A percentile compares a stretch with the other conserved stretches of the same genome.
These are phyloP conservation scores for Nipponia nippon DNA, from an alignment of 2,113 vertebrate genomes.

Conservation along the genomic window DNA sequence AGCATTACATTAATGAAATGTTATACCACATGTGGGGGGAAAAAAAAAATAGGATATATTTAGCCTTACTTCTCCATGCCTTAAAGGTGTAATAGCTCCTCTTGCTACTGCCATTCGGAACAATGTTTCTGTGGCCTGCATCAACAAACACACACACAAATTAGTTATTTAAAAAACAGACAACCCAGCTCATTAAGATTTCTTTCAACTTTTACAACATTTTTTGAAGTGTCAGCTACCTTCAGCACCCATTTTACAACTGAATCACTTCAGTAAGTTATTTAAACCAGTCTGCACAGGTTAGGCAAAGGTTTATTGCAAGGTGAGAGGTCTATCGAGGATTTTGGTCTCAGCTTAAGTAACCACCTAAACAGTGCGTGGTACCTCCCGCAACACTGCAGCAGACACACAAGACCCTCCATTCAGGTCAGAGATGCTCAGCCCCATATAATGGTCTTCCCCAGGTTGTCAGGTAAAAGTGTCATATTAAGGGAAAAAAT, in stretches of 20 bases:
- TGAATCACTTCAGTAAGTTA: not conserved
- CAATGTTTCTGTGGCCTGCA: slow-evolving; percentile 81
- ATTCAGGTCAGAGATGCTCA: not conserved
- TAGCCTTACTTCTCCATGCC: slow-evolving; percentile 81
- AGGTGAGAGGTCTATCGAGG: fast-evolving
- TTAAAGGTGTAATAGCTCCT: slow-evolving; percentile 78
- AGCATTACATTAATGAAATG: not conserved
- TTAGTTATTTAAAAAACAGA: not conserved
- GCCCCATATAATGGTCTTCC: not conserved
- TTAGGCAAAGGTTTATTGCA: not conserved
- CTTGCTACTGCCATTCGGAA: slow-evolving; percentile 83
- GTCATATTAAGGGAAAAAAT: not conserved
- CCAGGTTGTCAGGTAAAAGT: not conserved
- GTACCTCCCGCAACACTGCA: fast-evolving
- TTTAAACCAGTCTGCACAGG: not conserved
- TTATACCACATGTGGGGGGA: not conserved
- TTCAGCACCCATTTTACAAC: not conserved
- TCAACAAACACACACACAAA: not conserved
- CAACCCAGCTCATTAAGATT: not conserved
- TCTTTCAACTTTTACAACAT: not conserved
- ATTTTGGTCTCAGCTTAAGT: not conserved
- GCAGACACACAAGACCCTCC: not conserved
- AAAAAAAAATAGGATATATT: not conserved
- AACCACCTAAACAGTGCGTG: fast-evolving
- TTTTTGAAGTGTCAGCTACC: not conserved